These are phyloP conservation scores for Parazoanthus darwini DNA, from an alignment of 92 coral and sea anemone genomes.

Conservation along the genomic window DNA sequence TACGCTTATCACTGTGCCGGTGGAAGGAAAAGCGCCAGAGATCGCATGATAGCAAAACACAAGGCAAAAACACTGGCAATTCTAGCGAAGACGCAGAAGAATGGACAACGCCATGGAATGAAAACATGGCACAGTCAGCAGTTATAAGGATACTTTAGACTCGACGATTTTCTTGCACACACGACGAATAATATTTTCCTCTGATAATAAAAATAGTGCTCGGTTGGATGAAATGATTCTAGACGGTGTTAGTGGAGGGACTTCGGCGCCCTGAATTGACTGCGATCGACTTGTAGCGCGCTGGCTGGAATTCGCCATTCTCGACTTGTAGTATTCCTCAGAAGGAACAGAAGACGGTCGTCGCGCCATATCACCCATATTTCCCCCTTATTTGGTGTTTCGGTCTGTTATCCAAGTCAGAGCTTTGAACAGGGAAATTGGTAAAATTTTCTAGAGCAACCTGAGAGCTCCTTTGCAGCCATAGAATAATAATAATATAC, in stretches of 20 bases:
- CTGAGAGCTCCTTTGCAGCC: conserved; percentile 75
- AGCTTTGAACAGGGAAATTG: conserved; percentile 47
- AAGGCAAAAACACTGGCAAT: conserved; percentile 20
- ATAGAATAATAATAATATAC: conserved; percentile 62
- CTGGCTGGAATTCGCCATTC: conserved; percentile 78
- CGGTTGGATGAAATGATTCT: conserved; percentile 69
- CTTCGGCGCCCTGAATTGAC: conserved; percentile 79
- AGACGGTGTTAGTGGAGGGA: conserved; percentile 53
- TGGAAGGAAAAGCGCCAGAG: conserved; percentile 15
- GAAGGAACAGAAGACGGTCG: conserved; percentile 87
- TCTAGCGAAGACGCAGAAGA: conserved; percentile 44
- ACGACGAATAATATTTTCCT: conserved; percentile 78
- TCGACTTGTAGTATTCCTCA: conserved; percentile 84
- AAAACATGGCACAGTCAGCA: conserved; percentile 34
- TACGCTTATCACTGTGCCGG: background rate
- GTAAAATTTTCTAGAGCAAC: conserved; percentile 33
- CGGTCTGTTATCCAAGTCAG: conserved; percentile 51
- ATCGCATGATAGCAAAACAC: conserved; percentile 23
- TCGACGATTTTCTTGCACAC: conserved; percentile 44
- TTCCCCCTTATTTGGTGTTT: conserved; percentile 44
- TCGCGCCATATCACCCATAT: conserved; percentile 84
- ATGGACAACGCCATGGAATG: conserved; percentile 47
- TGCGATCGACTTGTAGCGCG: conserved; percentile 77
- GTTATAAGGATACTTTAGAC: conserved; percentile 42
- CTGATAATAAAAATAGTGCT: conserved; percentile 83